Conservation (phyloP, 2,113 vertebrate species). For the Pseudorectes ferrugineus region DNA sequence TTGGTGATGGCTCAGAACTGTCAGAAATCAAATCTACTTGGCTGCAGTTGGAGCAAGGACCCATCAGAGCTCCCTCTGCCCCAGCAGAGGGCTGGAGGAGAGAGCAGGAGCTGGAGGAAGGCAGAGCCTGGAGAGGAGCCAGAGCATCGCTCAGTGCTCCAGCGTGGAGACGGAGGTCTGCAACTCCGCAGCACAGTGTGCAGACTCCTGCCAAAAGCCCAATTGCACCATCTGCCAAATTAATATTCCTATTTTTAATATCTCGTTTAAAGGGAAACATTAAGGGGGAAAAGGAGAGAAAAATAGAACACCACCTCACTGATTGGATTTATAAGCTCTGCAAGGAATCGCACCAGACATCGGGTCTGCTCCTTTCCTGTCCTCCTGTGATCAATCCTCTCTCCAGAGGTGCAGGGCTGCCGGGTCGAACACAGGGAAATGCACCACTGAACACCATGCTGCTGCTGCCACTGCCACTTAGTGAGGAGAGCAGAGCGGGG, state of each 20-base stretch:
- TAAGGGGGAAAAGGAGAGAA: not conserved
- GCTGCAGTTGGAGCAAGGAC: not conserved
- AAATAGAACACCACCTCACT: not conserved
- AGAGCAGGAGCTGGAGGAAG: slow-evolving; percentile 16
- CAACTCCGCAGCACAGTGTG: not conserved
- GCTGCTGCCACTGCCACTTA: slow-evolving; percentile 38
- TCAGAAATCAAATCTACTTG: not conserved
- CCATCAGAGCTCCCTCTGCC: not conserved
- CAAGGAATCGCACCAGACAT: not conserved
- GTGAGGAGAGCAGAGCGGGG: not conserved
- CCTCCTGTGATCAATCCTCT: slow-evolving; percentile 1
- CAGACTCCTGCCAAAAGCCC: slow-evolving; percentile 61
- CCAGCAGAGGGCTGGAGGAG: not conserved
- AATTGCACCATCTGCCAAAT: slow-evolving; percentile 69
- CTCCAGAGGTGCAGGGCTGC: slow-evolving; percentile 17
- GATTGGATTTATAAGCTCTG: slow-evolving; percentile 19
- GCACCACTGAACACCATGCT: slow-evolving; percentile 30
- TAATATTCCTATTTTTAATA: slow-evolving; percentile 70
- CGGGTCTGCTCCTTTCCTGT: not conserved
- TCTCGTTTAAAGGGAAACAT: slow-evolving; percentile 24
- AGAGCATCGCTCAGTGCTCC: slow-evolving; percentile 29
- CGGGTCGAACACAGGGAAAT: not conserved
- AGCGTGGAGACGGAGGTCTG: slow-evolving; percentile 38
- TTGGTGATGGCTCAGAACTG: not conserved
- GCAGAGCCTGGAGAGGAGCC: slow-evolving; percentile 41